Evolutionary conservation across 2,113 vertebrate species (phyloP).

Genomic region (Microcebus griseorufus): DNA sequence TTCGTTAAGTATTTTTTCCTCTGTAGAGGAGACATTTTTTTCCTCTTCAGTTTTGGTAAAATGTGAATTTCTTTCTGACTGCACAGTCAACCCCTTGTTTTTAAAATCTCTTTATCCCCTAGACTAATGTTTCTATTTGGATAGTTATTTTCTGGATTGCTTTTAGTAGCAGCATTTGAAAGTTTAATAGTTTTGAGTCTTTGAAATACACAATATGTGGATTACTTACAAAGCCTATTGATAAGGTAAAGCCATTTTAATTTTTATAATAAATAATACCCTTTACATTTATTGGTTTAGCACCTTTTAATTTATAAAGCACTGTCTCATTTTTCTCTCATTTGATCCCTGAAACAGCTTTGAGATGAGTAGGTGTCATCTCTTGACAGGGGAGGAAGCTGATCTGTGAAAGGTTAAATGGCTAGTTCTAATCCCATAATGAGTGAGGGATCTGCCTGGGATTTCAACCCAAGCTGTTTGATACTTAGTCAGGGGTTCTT

Average conservation of each 20-base stretch:
- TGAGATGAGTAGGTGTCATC: neutral
- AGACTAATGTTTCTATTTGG: slow-evolving; percentile 13
- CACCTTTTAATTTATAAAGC: neutral
- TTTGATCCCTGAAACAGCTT: slow-evolving; percentile 30
- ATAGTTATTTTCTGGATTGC: slow-evolving; percentile 40
- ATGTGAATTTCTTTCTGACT: slow-evolving; percentile 1
- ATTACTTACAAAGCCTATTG: slow-evolving; percentile 31
- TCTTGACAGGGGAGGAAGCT: neutral
- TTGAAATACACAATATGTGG: slow-evolving; percentile 6
- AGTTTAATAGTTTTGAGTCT: slow-evolving; percentile 10
- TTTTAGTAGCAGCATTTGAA: slow-evolving; percentile 54
- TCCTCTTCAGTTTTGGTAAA: slow-evolving; percentile 4
- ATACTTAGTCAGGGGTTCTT: neutral
- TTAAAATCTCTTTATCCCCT: slow-evolving; percentile 5
- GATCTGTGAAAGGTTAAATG: neutral
- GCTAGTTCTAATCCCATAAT: neutral
- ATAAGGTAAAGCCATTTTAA: slow-evolving; percentile 39
- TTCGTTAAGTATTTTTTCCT: neutral
- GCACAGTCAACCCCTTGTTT: neutral
- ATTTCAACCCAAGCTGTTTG: neutral
- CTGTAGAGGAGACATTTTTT: neutral
- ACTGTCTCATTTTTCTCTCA: slow-evolving; percentile 1
- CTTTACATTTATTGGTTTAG: neutral
- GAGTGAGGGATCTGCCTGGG: neutral
- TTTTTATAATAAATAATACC: slow-evolving; percentile 15